Conservation (phyloP, 2,797 vertebrate genomes). For the Catostomus latipinnis region DNA sequence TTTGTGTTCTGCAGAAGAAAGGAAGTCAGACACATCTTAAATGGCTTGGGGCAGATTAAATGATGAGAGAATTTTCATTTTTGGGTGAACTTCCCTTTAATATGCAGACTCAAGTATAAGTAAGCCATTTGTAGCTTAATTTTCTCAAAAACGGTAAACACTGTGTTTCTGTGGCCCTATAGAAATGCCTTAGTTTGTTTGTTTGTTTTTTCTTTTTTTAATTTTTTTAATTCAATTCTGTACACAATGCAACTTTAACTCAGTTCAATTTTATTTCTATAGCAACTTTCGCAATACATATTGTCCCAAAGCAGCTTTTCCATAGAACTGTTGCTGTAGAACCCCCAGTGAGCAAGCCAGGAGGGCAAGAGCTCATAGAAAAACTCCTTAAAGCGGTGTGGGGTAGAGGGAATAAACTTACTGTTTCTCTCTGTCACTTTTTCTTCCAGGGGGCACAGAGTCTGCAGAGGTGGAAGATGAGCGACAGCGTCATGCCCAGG, state of each 20-base stretch:
- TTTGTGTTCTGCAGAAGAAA: too few species aligned
- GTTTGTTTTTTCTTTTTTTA: too few species aligned
- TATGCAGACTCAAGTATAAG: too few species aligned
- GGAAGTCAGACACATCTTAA: too few species aligned
- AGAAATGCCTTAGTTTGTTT: too few species aligned
- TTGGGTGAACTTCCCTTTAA: too few species aligned
- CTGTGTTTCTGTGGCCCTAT: too few species aligned
- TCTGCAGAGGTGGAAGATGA: constrained; percentile 80
- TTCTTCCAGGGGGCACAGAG: constrained; percentile 80
- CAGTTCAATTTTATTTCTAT: background rate
- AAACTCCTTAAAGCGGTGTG: background rate
- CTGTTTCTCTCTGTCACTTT: background rate
- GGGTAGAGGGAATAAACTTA: background rate
- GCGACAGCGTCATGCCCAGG: constrained; percentile 82
- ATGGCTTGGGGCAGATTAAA: too few species aligned
- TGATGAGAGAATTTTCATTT: too few species aligned
- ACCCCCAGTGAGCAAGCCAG: background rate
- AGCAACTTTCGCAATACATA: background rate
- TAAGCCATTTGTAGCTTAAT: too few species aligned
- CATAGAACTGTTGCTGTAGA: background rate
- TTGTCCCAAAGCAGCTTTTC: background rate
- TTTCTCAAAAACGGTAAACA: too few species aligned
- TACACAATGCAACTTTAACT: too few species aligned
- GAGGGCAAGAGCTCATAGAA: background rate
- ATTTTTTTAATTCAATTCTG: background rate